Percentiles rank a stretch among this genome's conserved stretches.
Conservation (phyloP, 2,797 vertebrate genomes). For the Tragopan temminckii region DNA sequence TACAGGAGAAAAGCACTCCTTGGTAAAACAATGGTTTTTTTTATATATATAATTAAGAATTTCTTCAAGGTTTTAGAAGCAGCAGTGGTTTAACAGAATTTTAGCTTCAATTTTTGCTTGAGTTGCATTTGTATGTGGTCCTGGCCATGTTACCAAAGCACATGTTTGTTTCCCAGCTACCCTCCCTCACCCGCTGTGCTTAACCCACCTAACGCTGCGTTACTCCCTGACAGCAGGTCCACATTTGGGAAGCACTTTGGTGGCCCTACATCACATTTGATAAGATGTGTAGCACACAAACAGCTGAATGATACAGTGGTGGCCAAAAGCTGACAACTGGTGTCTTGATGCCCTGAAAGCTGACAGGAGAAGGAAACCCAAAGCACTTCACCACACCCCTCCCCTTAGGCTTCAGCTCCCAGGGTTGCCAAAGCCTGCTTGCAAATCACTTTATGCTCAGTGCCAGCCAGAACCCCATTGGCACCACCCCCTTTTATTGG, state of each 20-base stretch:
- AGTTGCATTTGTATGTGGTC: background rate
- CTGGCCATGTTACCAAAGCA: background rate
- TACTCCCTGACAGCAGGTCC: background rate
- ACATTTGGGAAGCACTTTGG: background rate
- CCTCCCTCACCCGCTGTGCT: background rate
- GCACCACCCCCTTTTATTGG: too few relatives aligned
- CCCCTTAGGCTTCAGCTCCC: too few relatives aligned
- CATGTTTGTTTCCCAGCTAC: fast-evolving
- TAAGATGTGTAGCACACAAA: background rate
- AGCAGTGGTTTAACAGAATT: background rate
- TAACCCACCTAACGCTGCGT: background rate
- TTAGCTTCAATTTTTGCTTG: background rate
- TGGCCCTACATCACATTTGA: background rate
- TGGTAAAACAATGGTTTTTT: background rate
- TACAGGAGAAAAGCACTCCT: background rate
- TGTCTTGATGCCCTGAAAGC: too few relatives aligned
- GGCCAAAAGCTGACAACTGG: too few relatives aligned
- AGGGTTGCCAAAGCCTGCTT: too few relatives aligned
- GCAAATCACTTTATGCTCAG: too few relatives aligned
- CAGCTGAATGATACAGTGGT: background rate
- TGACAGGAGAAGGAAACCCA: too few relatives aligned
- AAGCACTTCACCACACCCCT: too few relatives aligned
- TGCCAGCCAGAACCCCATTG: too few relatives aligned
- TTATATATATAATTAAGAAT: background rate
- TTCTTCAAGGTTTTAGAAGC: background rate